These are phyloP conservation scores for Scylla paramamosain DNA, from an alignment of 1,140 invertebrate genomes.

Conservation along the genomic window DNA sequence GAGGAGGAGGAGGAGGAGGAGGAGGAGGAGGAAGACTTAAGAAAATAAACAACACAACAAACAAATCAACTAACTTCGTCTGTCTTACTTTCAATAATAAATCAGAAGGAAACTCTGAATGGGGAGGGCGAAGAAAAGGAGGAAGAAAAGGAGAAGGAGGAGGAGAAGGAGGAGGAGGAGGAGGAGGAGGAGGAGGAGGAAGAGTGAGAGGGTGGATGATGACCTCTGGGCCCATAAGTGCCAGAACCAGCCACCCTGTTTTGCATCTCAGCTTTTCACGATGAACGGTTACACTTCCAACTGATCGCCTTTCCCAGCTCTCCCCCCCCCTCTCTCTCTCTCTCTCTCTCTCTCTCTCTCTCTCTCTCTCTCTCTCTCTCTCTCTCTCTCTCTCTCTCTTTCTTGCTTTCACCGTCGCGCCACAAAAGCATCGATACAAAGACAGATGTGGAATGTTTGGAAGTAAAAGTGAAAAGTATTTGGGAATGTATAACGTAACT, in stretches of 20 bases:
- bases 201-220: not conserved
- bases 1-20: constrained; percentile 12
- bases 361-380: constrained; percentile 61
- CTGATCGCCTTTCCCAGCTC: not conserved
- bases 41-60: too few species aligned
- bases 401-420: constrained; percentile 25
- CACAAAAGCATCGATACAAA: too few species aligned
- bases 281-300: not conserved
- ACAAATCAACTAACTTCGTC: too few species aligned
- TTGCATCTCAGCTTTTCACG: not conserved
- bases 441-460: too few species aligned
- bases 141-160: constrained; percentile 59
- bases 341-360: constrained; percentile 55
- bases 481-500: not conserved
- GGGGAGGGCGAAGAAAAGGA: not conserved
- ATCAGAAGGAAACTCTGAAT: too few species aligned
- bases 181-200: constrained; percentile 29
- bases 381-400: constrained; percentile 37
- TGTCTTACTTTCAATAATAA: too few species aligned
- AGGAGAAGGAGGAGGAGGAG: constrained; percentile 25
- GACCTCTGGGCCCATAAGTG: constrained; percentile 2
- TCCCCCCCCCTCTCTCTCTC: constrained; percentile 38
- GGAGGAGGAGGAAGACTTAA: not conserved
- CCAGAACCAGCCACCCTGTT: not conserved
- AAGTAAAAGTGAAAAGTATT: not conserved